A percentile compares a stretch with the other conserved stretches of the same genome.
phyloP scores from a whole-genome alignment of 2,797 vertebrate genomes.

The Pangasius mekongensis region DNA sequence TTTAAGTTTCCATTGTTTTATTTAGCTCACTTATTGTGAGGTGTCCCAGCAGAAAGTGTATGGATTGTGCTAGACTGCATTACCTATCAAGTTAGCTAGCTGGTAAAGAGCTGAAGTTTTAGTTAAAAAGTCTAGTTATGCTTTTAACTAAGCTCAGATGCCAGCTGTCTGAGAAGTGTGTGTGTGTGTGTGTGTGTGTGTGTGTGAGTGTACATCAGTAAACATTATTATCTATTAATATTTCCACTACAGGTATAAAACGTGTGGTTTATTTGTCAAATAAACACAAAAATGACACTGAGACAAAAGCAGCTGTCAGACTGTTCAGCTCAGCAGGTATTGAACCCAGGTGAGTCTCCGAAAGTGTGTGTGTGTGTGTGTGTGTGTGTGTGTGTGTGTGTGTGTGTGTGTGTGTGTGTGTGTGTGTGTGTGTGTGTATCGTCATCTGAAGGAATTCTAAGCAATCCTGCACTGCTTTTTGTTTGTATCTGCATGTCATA shows the following conservation, averaged over 20 bases:
- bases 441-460: too few relatives aligned
- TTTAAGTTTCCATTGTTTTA: neutral
- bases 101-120: too few relatives aligned
- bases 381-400: too few relatives aligned
- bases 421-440: neutral
- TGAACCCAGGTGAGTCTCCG: constrained; percentile 76
- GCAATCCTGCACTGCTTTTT: too few relatives aligned
- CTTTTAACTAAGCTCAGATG: too few relatives aligned
- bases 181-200: neutral
- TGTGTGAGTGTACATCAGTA: neutral
- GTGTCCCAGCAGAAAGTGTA: neutral
- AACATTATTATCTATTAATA: neutral
- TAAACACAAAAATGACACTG: constrained; percentile 83
- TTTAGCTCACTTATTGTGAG: neutral
- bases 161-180: neutral
- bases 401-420: neutral
- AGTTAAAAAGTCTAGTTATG: too few relatives aligned
- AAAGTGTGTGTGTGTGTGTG: too few relatives aligned
- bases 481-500: too few relatives aligned
- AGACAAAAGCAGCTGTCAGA: constrained; percentile 83
- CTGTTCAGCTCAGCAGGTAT: constrained; percentile 83
- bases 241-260: constrained; percentile 81
- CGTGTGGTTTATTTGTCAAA: constrained; percentile 92
- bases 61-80: too few relatives aligned
- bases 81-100: too few relatives aligned